Conservation (phyloP, 1,140 invertebrate species). For the Acromyrmex heyeri region DNA sequence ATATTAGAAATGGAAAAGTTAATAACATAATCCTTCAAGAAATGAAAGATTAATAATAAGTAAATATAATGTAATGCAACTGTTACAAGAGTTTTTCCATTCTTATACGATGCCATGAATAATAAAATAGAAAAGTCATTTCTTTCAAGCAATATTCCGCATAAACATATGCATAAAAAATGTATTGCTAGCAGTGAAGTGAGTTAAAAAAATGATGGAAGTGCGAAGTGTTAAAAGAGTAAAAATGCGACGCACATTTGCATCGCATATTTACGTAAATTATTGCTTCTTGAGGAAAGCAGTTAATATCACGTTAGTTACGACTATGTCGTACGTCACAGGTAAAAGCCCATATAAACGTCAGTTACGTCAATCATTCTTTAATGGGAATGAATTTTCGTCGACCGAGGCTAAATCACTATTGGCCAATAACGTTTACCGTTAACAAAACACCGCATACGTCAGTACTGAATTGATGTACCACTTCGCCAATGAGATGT, state of each 20-base stretch:
- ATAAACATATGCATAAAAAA: not conserved
- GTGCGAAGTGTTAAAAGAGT: constrained; percentile 1
- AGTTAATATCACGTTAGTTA: constrained; percentile 14
- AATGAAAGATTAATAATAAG: not conserved
- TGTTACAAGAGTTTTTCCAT: not conserved
- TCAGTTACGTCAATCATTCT: constrained; percentile 71
- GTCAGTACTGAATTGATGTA: constrained; percentile 69
- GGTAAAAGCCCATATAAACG: constrained; percentile 64
- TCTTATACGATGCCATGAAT: not conserved
- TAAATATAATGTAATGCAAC: not conserved
- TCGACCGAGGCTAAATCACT: constrained; percentile 58
- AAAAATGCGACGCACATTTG: not conserved
- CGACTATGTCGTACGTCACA: constrained; percentile 17
- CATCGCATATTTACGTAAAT: constrained; percentile 28
- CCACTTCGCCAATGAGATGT: constrained; percentile 73
- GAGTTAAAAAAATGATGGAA: constrained; percentile 9
- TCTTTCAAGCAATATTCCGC: not conserved
- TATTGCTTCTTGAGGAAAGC: constrained; percentile 44
- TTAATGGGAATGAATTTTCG: constrained; percentile 70
- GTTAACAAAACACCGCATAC: constrained; percentile 67
- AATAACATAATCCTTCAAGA: not conserved
- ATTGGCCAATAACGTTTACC: constrained; percentile 72
- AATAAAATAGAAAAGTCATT: constrained; percentile 5
- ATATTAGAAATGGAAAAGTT: constrained; percentile 18
- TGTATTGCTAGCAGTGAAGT: constrained; percentile 9